Conservation (phyloP, 2,888 invertebrate genomes). For the Ennomos erosarius region DNA sequence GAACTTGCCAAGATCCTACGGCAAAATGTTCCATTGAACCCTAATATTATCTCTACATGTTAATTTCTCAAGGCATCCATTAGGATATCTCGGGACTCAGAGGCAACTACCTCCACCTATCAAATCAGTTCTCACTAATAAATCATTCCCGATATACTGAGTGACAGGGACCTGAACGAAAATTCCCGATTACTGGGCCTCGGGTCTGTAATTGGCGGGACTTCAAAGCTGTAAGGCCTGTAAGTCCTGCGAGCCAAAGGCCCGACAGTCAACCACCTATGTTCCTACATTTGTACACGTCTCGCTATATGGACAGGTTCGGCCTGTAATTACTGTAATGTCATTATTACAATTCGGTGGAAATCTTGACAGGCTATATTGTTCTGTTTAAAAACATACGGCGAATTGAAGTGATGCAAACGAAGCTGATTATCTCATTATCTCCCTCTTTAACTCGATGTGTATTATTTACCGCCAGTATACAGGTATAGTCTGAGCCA, state of each 20-base stretch:
- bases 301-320: constrained; percentile 46
- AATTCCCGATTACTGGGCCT: constrained; percentile 69
- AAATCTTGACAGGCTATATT: constrained; percentile 13
- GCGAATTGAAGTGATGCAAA: neutral
- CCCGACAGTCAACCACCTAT: constrained; percentile 57
- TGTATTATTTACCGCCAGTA: too few species aligned
- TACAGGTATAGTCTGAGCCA: too few species aligned
- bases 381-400: constrained; percentile 2
- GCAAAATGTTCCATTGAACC: too few species aligned
- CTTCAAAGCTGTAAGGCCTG: constrained; percentile 40
- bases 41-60: neutral
- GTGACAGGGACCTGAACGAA: constrained; percentile 50
- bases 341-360: constrained; percentile 34
- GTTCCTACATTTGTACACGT: constrained; percentile 61
- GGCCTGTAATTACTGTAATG: constrained; percentile 45
- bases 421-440: too few species aligned
- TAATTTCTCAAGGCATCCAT: constrained; percentile 20
- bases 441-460: too few species aligned
- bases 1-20: too few species aligned
- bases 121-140: constrained; percentile 35
- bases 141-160: constrained; percentile 33
- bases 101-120: constrained; percentile 12
- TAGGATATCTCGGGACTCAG: constrained; percentile 20
- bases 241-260: constrained; percentile 46
- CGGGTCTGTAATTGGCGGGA: constrained; percentile 65